Percentiles rank a stretch among this genome's conserved stretches.
phyloP scores from a whole-genome alignment of 1,140 invertebrate species.

The Streblospio benedicti region DNA sequence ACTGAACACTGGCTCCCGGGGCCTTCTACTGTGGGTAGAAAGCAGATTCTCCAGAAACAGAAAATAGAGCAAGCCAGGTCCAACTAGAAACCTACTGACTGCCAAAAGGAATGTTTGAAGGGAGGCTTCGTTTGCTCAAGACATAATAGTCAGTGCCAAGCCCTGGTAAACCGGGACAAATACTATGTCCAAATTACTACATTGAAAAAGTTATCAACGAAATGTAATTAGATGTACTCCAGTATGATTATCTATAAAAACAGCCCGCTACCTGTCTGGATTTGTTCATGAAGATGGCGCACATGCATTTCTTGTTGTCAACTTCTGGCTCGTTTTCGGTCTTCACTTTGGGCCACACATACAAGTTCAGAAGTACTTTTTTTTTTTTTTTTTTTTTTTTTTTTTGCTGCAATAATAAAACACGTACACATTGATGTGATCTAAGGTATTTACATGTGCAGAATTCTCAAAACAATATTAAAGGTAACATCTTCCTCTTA shows the following conservation, averaged over 20 bases:
- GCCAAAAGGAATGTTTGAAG: no score
- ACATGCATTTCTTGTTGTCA: constrained; percentile 17
- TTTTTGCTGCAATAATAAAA: constrained; percentile 2
- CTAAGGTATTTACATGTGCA: background rate
- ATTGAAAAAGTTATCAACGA: no score
- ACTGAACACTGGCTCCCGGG: no score
- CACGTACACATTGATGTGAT: background rate
- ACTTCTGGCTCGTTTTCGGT: constrained; percentile 10
- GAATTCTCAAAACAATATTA: constrained; percentile 17
- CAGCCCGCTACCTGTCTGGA: constrained; percentile 22
- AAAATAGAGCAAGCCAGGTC: no score
- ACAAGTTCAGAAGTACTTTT: constrained; percentile 7
- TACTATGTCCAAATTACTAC: no score
- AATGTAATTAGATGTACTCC: background rate
- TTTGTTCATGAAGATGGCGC: constrained; percentile 40
- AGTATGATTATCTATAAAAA: background rate
- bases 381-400: no score
- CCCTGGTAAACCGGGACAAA: no score
- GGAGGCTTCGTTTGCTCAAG: no score
- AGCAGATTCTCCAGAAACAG: no score
- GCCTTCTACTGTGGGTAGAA: no score
- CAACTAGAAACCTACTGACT: no score
- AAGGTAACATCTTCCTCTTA: background rate
- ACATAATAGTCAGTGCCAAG: no score
- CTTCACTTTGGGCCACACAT: constrained; percentile 14